These are phyloP conservation scores for Galaxea fascicularis DNA, from an alignment of 92 coral and sea anemone genomes.

Conservation along the genomic window DNA sequence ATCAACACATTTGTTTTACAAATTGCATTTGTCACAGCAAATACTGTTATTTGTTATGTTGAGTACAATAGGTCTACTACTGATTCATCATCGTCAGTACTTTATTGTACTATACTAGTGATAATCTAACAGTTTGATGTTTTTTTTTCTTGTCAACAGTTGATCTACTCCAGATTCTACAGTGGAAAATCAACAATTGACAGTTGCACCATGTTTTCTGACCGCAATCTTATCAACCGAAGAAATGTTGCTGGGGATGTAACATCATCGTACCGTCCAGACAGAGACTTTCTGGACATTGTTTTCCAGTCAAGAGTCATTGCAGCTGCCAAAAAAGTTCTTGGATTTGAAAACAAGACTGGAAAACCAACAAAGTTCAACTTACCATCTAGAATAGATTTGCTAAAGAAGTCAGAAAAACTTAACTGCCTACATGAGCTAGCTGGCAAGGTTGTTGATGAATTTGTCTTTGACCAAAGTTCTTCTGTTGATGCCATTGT, in stretches of 20 bases:
- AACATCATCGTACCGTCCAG: slow-evolving; percentile 56
- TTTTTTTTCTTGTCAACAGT: slow-evolving; percentile 32
- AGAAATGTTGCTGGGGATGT: slow-evolving; percentile 63
- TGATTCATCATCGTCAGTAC: slow-evolving; percentile 29
- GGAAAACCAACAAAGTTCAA: slow-evolving; percentile 38
- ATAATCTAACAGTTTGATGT: slow-evolving; percentile 27
- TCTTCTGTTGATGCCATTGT: slow-evolving; percentile 28
- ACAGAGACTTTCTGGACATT: slow-evolving; percentile 58
- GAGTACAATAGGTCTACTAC: slow-evolving; percentile 18
- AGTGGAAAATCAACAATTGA: slow-evolving; percentile 52
- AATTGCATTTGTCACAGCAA: slow-evolving; percentile 10
- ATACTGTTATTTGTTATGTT: slow-evolving; percentile 13
- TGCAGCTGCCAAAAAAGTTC: slow-evolving; percentile 59
- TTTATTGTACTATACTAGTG: slow-evolving; percentile 20
- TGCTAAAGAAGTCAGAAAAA: slow-evolving; percentile 46
- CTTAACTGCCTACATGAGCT: slow-evolving; percentile 53
- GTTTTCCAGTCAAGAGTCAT: slow-evolving; percentile 63
- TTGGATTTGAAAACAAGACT: slow-evolving; percentile 56
- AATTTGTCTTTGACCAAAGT: slow-evolving; percentile 48
- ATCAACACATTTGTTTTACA: slow-evolving; percentile 7
- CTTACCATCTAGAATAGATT: slow-evolving; percentile 28
- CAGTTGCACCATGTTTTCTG: slow-evolving; percentile 66
- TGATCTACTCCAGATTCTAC: slow-evolving; percentile 64
- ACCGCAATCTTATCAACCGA: slow-evolving; percentile 63
- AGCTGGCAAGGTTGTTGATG: slow-evolving; percentile 65